Base-by-base conservation (phyloP, 2,888 invertebrate species). In the Yponomeuta sedellus region DNA sequence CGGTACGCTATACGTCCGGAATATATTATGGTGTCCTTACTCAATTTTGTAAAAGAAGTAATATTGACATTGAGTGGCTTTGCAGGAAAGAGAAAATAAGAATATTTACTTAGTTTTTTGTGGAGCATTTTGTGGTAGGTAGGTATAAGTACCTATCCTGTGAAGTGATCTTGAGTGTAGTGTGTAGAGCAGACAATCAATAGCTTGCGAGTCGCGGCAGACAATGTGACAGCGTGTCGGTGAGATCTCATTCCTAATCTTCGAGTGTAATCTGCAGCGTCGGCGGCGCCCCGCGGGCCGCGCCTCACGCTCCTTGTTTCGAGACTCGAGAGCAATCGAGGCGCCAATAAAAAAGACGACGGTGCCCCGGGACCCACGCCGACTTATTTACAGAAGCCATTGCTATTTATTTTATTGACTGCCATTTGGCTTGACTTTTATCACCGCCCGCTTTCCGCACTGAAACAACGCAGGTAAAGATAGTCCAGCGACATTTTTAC, bases 291-390 rank as follows among this genome's bases (percentile, higher is more conserved):
- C 71, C 70, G 71, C 63, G 19, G 20, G 20, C 34, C 28, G 61
- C 61, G n/a, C 28, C 10, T 28, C n/a, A 75, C 86, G 82, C 86
- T 86, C 88, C 79, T 83, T 86, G 88, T 89, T 88, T 89, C 86
- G 87, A 91, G 91, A 88, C 88, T 89, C 86, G 87, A 91, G 91
- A 88, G 91, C 90, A 86, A 91, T 91, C 86, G 88, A 87, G 88
- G 88, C 89, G 87, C 85, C 91, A 91, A 92, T 92, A 92, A 92
- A 92, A 91, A 91, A 91, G 87, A 78, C 90, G 89, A 91, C 88
- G 88, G 83, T 87, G 85, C 89, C 88, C 86, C 82, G 86, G 84
- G 44, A 52, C 81, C 82, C 78, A 78, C 80, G 81, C 81, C 85
- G 82, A 89, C 89, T 90, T 91, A 91, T 91, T 91, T 91, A 91